A percentile compares a stretch with the other conserved stretches of the same genome.
Conservation (phyloP, 2,797 vertebrate species). For the Cirrhinus mrigala region DNA sequence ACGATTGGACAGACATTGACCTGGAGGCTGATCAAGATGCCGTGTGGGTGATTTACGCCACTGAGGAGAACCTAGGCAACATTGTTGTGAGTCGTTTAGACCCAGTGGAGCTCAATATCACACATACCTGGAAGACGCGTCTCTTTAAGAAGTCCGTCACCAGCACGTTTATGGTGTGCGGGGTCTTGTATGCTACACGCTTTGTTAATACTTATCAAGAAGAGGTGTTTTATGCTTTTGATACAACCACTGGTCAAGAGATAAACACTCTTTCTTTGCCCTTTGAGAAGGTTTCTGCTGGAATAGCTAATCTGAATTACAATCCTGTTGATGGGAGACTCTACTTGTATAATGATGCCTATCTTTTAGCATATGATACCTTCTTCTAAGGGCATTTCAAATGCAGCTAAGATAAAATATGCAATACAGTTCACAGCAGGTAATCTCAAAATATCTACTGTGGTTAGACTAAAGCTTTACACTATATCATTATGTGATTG, state of each 20-base stretch:
- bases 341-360: conserved; percentile 79
- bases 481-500: not conserved
- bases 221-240: conserved; percentile 80
- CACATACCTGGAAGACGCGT: conserved; percentile 77
- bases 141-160: conserved; percentile 77
- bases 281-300: conserved; percentile 72
- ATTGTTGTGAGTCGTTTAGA: conserved; percentile 73
- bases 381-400: conserved; percentile 60
- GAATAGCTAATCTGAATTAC: conserved; percentile 71
- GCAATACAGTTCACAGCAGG: not conserved
- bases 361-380: conserved; percentile 74
- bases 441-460: not conserved
- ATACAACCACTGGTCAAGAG: conserved; percentile 73
- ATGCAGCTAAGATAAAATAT: not conserved
- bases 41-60: conserved; percentile 78
- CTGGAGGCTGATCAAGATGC: conserved; percentile 74
- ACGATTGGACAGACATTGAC: conserved; percentile 72
- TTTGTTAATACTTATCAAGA: conserved; percentile 65
- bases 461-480: not conserved
- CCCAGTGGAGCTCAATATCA: conserved; percentile 61
- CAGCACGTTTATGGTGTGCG: conserved; percentile 78
- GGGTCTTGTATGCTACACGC: conserved; percentile 77
- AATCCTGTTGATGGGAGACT: conserved; percentile 72
- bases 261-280: conserved; percentile 69
- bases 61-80: conserved; percentile 75